Conservation (phyloP, 2,113 vertebrate genomes). For the Odocoileus virginianus region DNA sequence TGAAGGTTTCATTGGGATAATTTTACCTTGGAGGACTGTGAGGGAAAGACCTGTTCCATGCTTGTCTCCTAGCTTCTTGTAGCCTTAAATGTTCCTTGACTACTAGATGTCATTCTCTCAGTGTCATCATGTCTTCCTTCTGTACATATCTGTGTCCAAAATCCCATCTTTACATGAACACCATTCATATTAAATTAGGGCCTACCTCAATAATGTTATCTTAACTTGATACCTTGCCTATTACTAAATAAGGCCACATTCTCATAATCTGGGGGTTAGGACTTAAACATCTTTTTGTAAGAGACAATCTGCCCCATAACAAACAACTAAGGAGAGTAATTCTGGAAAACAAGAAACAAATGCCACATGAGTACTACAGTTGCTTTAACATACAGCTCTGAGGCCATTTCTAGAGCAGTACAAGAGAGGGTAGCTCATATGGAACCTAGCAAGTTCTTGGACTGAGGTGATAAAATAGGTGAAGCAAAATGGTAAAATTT, state of each 20-base stretch:
- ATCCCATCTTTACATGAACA: neutral
- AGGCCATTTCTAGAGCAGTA: neutral
- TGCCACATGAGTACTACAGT: neutral
- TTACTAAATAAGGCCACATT: neutral
- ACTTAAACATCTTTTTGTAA: neutral
- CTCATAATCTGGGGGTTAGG: neutral
- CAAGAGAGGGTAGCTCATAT: neutral
- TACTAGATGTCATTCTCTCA: neutral
- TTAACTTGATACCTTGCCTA: neutral
- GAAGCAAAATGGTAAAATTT: neutral
- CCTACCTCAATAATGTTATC: no score
- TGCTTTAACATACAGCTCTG: neutral
- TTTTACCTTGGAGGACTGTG: neutral
- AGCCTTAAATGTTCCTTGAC: neutral
- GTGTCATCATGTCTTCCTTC: neutral
- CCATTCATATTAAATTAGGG: neutral
- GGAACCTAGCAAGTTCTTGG: neutral
- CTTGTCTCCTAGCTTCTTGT: neutral
- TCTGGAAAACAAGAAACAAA: neutral
- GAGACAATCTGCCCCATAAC: neutral
- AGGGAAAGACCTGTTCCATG: neutral
- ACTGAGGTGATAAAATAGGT: neutral
- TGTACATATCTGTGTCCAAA: neutral
- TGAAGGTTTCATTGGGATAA: fast-evolving
- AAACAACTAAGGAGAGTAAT: neutral